Evolutionary conservation across 2,888 invertebrate species (phyloP).

Genomic region (Sipha maydis): DNA sequence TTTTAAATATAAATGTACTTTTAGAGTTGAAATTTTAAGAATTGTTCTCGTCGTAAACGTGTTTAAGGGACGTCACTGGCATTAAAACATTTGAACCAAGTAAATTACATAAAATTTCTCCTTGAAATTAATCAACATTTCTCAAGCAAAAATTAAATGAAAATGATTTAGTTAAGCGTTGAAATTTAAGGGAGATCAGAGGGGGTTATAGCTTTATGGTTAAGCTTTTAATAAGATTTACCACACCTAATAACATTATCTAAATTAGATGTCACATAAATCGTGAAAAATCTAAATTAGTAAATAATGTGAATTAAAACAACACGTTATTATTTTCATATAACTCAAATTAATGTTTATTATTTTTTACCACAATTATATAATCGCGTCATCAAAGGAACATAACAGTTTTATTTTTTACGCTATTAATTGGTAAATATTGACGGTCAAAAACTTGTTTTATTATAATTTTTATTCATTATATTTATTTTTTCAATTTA

Average conservation of each 20-base stretch:
- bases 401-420: too few species aligned
- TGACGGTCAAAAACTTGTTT: too few species aligned
- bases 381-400: too few species aligned
- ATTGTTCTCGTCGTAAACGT: background rate
- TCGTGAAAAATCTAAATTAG: too few species aligned
- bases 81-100: background rate
- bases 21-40: background rate
- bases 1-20: background rate
- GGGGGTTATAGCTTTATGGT: background rate
- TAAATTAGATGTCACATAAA: too few species aligned
- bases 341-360: too few species aligned
- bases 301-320: too few species aligned
- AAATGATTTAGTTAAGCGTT: background rate
- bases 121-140: background rate
- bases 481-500: too few species aligned
- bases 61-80: background rate
- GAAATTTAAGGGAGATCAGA: background rate
- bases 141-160: background rate
- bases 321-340: too few species aligned
- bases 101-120: background rate
- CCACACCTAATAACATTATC: background rate
- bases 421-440: too few species aligned
- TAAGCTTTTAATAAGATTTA: background rate
- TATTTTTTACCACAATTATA: too few species aligned
- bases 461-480: too few species aligned